Percentiles rank a stretch among this genome's conserved stretches.
Conservation (phyloP, 1,140 invertebrate genomes). For the Lordiphosa clarofinis region DNA sequence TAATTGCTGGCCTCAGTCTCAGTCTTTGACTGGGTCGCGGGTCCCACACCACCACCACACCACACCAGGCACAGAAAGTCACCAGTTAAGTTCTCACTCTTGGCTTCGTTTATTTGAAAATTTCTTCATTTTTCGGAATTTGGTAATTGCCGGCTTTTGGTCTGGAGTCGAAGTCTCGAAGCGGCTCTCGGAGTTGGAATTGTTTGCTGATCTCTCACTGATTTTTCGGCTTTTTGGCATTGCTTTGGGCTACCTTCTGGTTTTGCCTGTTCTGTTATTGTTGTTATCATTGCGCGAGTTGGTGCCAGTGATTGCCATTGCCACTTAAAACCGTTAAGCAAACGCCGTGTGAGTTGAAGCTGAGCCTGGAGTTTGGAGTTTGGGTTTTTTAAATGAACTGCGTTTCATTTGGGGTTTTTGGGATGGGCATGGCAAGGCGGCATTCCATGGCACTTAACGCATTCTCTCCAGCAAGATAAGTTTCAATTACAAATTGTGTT, state of each 20-base stretch:
- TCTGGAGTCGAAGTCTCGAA: constrained; percentile 14
- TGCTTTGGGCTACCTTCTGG: constrained; percentile 36
- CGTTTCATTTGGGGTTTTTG: constrained; percentile 23
- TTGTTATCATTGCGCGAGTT: constrained; percentile 64
- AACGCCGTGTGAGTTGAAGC: constrained; percentile 47
- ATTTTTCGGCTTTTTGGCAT: constrained; percentile 53
- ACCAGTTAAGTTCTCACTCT: constrained; percentile 73
- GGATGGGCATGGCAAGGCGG: constrained; percentile 23
- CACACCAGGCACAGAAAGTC: constrained; percentile 12
- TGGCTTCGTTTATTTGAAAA: constrained; percentile 75
- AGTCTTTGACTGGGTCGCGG: constrained; percentile 28
- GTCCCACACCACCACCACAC: constrained; percentile 53
- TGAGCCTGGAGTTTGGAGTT: constrained; percentile 7
- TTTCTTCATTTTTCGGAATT: constrained; percentile 78
- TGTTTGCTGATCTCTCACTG: constrained; percentile 67
- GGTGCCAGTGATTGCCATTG: constrained; percentile 74
- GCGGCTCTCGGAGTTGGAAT: constrained; percentile 9
- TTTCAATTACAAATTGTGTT: constrained; percentile 75
- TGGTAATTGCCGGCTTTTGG: constrained; percentile 65
- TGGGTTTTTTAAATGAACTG: constrained; percentile 59
- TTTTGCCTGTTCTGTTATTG: constrained; percentile 40
- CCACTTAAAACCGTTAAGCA: constrained; percentile 75
- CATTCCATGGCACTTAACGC: constrained; percentile 72
- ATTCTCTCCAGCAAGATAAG: constrained; percentile 61
- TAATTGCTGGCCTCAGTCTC: constrained; percentile 67